Percentiles rank a stretch among this genome's conserved stretches.
phyloP scores from a whole-genome alignment of 2,113 vertebrate genomes.

The Excalfactoria chinensis region DNA sequence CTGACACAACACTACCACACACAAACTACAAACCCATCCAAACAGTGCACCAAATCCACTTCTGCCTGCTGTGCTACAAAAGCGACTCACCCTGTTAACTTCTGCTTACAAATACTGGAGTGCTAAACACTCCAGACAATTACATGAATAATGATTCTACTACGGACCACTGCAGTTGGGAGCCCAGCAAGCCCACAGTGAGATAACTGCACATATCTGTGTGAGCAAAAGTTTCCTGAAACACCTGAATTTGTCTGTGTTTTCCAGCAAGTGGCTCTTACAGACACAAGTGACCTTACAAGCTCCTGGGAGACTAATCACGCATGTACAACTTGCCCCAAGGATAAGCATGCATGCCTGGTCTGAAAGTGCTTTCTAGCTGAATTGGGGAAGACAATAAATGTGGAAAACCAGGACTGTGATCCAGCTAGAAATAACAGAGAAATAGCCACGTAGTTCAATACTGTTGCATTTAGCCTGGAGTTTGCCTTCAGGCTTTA shows the following conservation, averaged over 20 bases:
- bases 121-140: neutral
- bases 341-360: neutral
- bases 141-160: neutral
- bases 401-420: neutral
- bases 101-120: neutral
- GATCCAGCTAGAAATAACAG: accelerated
- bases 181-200: neutral
- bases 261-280: neutral
- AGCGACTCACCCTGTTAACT: neutral
- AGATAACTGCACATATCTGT: neutral
- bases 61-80: neutral
- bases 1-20: neutral
- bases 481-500: constrained; percentile 5
- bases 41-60: neutral
- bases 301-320: neutral
- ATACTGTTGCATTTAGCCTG: neutral
- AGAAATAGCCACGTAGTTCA: neutral
- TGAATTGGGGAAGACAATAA: neutral
- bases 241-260: neutral
- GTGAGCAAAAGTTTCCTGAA: neutral
- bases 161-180: neutral
- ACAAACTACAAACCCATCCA: neutral
- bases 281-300: neutral
- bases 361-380: neutral
- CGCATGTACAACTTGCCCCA: neutral